A percentile compares a stretch with the other conserved stretches of the same genome.
phyloP scores from a whole-genome alignment of 2,797 vertebrate species.

The Sebastiscus albofasciatus region DNA sequence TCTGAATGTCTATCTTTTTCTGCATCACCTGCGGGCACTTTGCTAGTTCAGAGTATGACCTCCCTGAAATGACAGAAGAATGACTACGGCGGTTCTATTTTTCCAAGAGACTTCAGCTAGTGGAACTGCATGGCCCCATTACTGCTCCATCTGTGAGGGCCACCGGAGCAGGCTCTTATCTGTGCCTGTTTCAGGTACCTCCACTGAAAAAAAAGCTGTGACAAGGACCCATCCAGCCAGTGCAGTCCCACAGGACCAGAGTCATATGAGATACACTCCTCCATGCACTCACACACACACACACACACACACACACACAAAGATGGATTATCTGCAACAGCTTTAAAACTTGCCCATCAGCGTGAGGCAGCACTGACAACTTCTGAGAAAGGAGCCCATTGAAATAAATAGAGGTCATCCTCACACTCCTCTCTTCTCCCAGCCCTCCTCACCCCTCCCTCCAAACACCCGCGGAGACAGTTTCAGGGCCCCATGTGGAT shows the following conservation, averaged over 20 bases:
- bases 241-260: slow-evolving; percentile 34
- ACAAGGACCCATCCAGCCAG: slow-evolving; percentile 47
- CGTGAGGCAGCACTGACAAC: slow-evolving; percentile 63
- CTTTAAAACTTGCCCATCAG: slow-evolving; percentile 68
- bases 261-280: slow-evolving; percentile 21
- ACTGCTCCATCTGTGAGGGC: slow-evolving; percentile 51
- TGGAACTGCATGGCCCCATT: slow-evolving; percentile 64
- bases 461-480: slow-evolving; percentile 57
- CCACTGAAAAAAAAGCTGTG: slow-evolving; percentile 32
- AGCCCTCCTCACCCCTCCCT: slow-evolving; percentile 20
- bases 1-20: slow-evolving; percentile 10
- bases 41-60: slow-evolving; percentile 28
- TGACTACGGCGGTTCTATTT: slow-evolving; percentile 37
- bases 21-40: slow-evolving; percentile 36
- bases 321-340: slow-evolving; percentile 62
- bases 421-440: slow-evolving; percentile 45
- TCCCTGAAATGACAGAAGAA: slow-evolving; percentile 51
- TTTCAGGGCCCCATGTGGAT: slow-evolving; percentile 62
- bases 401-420: slow-evolving; percentile 77
- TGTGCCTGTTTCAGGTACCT: slow-evolving; percentile 40
- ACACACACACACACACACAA: slow-evolving; percentile 32
- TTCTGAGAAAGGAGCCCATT: slow-evolving; percentile 46
- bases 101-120: slow-evolving; percentile 41
- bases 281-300: slow-evolving; percentile 31
- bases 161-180: slow-evolving; percentile 58